Evolutionary conservation across 2,797 vertebrate genomes (phyloP), one percentile per base, ranked within the genome.

Genomic region (Oceanodroma leucorhoa): DNA sequence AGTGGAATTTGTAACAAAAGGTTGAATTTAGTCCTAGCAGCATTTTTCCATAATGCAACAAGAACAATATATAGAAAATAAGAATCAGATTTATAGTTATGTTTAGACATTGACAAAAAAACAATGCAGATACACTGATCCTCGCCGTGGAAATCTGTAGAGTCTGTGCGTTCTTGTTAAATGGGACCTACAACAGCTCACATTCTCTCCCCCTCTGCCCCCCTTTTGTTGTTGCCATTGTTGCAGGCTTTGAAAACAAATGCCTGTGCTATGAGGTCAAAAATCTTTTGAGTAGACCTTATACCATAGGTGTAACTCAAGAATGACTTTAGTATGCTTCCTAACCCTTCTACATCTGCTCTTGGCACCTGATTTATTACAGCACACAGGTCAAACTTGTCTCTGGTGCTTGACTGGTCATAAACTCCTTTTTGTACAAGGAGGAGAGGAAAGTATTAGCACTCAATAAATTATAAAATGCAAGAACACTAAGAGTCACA

Each of bases 161-260:
- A 70, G 38, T 23, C 45, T 65, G 24, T 14, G 73, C 5, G 2
- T n/a, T 66, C 62, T 32, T 66, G 51, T 93, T 65, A 88, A 72
- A 60, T 5, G 9, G 29, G 83, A 93, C 26, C 36, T 76, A 54
- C 32, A 75, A 4, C 22, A 77, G 57, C 43, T 78, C 53, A 45
- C 1, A 1, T 58, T 91, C 14, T 92, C 21, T 62, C 16, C 11
- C 14, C 7, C 21, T 48, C 23, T 32, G 11, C 13, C 15, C 19
- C 22, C 1, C 10, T 83, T 88, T 76, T 86, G 45, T 82, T 83
- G 54, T 48, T 66, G 51, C 66, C 0, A 0, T 67, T 69, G 64
- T 50, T 72, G 20, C 45, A 64, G 32, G n/a, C 87, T 96, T 92
- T 94, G 77, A 88, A 91, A 96, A 84, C 54, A 87, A 94, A 94